phyloP scores from a whole-genome alignment of 2,888 invertebrate genomes.

The Microplitis deprimator region DNA sequence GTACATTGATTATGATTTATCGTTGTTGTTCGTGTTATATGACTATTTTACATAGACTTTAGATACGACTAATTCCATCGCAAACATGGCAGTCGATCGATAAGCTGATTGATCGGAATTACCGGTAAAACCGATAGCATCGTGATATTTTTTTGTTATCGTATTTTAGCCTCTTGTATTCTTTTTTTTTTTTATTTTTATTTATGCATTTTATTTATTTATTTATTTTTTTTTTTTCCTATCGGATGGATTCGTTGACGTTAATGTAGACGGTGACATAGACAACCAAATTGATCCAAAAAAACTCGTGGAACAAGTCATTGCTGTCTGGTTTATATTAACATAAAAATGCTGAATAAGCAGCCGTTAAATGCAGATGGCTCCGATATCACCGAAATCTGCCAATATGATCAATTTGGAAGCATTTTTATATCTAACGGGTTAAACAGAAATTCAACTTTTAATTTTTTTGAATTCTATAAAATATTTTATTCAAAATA shows the following conservation, averaged over 20 bases:
- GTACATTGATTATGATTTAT: not conserved
- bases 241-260: not conserved
- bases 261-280: not conserved
- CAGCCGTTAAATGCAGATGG: constrained; percentile 68
- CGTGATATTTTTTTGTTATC: constrained; percentile 10
- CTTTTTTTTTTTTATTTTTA: constrained; percentile 32
- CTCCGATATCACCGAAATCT: constrained; percentile 51
- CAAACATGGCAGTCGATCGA: not conserved
- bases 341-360: constrained; percentile 69
- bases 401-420: constrained; percentile 64
- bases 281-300: not conserved
- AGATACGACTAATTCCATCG: not conserved
- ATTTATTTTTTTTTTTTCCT: constrained; percentile 13
- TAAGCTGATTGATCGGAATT: constrained; percentile 1
- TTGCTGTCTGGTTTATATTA: constrained; percentile 40
- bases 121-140: not conserved
- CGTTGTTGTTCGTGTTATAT: not conserved
- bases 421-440: constrained; percentile 10
- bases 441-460: constrained; percentile 5
- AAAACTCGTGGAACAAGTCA: constrained; percentile 45
- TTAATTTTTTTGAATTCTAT: not conserved
- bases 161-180: constrained; percentile 10
- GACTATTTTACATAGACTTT: not conserved
- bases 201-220: constrained; percentile 1
- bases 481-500: constrained; percentile 14